phyloP scores from a whole-genome alignment of 2,888 invertebrate species.

The Theodoxus fluviatilis region DNA sequence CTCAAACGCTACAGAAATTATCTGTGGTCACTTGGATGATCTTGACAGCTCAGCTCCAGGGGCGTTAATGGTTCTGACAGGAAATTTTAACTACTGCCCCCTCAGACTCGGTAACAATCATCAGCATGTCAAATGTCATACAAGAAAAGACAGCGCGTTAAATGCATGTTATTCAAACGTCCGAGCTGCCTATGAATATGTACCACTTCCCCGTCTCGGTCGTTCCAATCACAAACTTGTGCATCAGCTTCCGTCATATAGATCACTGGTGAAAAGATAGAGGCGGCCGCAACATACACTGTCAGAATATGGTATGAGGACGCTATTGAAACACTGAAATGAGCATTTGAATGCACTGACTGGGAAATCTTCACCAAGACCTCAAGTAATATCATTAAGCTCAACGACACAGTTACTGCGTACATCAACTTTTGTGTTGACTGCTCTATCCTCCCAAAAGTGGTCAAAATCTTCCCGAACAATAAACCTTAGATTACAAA shows the following conservation, averaged over 20 bases:
- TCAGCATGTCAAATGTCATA: too few species aligned
- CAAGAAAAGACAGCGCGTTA: too few species aligned
- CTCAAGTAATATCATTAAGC: not conserved
- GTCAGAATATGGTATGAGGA: conserved; percentile 1
- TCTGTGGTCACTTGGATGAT: too few species aligned
- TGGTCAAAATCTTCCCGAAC: not conserved
- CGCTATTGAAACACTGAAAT: not conserved
- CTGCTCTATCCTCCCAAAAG: not conserved
- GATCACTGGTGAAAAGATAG: not conserved
- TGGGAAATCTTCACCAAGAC: not conserved
- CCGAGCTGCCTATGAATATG: too few species aligned
- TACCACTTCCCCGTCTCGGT: not conserved
- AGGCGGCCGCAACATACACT: not conserved
- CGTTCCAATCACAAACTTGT: conserved; percentile 11
- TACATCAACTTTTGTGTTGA: conserved; percentile 13
- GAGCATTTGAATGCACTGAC: conserved; percentile 20
- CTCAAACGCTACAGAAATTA: too few species aligned
- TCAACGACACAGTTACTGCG: not conserved
- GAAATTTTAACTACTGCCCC: too few species aligned
- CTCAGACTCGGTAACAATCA: too few species aligned
- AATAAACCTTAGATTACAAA: conserved; percentile 5
- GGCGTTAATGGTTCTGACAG: too few species aligned
- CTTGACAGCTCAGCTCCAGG: too few species aligned
- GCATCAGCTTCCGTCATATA: conserved; percentile 3
- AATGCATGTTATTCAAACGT: too few species aligned